Conservation (phyloP, 2,797 vertebrate species). For the Iguana delicatissima region DNA sequence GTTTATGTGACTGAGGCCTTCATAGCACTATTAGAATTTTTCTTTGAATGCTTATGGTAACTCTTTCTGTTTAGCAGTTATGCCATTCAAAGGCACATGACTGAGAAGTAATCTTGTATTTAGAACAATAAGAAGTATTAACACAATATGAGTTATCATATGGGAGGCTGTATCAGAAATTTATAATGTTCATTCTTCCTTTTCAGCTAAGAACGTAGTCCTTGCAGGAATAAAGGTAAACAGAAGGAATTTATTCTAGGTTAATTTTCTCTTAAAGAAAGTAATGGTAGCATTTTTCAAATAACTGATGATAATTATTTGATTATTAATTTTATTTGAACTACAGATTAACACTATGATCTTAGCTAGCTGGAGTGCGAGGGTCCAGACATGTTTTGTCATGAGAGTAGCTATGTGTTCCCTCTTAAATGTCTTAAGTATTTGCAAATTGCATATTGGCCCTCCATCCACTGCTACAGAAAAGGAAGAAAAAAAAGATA, state of each 20-base stretch:
- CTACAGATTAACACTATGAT: neutral
- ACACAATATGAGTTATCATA: accelerated
- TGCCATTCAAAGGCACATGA: neutral
- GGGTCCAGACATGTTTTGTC: neutral
- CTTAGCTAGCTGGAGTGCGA: neutral
- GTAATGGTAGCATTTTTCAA: slow-evolving; percentile 13
- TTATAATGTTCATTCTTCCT: slow-evolving; percentile 42
- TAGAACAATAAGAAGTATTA: neutral
- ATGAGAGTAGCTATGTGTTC: neutral
- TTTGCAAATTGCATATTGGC: no score
- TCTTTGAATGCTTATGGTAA: slow-evolving; percentile 1
- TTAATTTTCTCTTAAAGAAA: slow-evolving; percentile 8
- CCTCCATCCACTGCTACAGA: no score
- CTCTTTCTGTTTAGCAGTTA: neutral
- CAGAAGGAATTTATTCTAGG: slow-evolving; percentile 17
- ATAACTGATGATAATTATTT: slow-evolving; percentile 31
- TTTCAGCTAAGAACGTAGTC: slow-evolving; percentile 95
- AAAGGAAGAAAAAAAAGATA: no score
- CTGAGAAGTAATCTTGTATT: neutral
- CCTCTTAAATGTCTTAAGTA: neutral
- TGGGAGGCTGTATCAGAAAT: neutral
- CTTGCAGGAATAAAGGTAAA: slow-evolving; percentile 97
- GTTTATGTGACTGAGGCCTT: neutral
- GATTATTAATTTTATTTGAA: neutral
- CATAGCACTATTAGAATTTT: slow-evolving; percentile 32